Evolutionary conservation across 2,797 vertebrate species (phyloP), one percentile per base, ranked within the genome.

Genomic region (Sebastes hubbsi): DNA sequence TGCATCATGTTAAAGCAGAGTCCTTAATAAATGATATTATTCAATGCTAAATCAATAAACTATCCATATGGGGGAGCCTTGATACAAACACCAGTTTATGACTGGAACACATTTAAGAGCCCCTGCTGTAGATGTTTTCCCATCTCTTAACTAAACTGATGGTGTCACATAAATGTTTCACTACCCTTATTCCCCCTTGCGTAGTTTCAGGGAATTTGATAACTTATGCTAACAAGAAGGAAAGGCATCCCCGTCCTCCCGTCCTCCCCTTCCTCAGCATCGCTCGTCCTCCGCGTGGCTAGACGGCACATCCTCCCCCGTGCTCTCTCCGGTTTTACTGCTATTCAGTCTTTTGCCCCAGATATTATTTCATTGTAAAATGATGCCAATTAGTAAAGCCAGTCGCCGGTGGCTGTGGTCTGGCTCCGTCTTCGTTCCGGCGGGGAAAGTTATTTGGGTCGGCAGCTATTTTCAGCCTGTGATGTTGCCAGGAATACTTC

Each of bases 401-500:
- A 88, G 92, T 91, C 87, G 86, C 91, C 88, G 75, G 89, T 94
- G 92, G 92, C 90, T 90, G 88, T 90, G 93, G 94, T 94, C 93
- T 93, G 94, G 93, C 89, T 93, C 82, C 86, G 78, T 86, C 87
- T 89, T 62, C 27, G 82, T 90, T 95, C 94, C 93, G 67, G 82
- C 84, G 89, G 93, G 93, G 93, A 88, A 88, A 94, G 89, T 90
- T 95, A 95, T 95, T 95, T 95, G 95, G 95, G 95, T 95, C 95
- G 94, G 87, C 82, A 92, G 95, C 93, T 96, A 96, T 96, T 96
- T 96, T 92, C 88, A 88, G 94, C 91, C 84, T 32, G 92, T 88
- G 92, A 95, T 95, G 94, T 95, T 95, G 93, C 95, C 94, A 94
- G 93, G 94, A 95, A 95, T 95, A 95, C 95, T 93, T 94, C 49